Percentiles rank a stretch among this genome's conserved stretches.
These are phyloP conservation scores for Samia ricini DNA, from an alignment of 1,140 invertebrate genomes.

Conservation along the genomic window DNA sequence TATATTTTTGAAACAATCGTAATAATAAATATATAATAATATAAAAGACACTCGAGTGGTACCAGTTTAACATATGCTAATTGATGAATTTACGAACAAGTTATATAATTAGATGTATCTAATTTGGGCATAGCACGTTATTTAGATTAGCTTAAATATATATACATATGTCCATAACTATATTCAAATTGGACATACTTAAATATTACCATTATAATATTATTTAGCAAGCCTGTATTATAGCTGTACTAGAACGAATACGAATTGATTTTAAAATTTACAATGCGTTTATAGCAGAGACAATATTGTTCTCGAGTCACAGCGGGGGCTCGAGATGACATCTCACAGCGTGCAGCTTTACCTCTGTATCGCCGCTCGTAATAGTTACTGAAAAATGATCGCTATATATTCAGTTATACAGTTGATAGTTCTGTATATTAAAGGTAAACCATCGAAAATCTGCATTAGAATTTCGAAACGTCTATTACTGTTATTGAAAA, in stretches of 20 bases:
- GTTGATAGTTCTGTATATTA: background rate
- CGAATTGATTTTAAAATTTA: constrained; percentile 75
- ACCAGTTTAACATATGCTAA: constrained; percentile 18
- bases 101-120: constrained; percentile 19
- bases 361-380: constrained; percentile 39
- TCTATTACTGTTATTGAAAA: constrained; percentile 57
- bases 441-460: background rate
- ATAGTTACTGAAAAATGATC: background rate
- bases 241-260: constrained; percentile 53
- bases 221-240: constrained; percentile 29
- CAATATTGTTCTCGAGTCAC: constrained; percentile 73
- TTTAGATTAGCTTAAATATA: constrained; percentile 24
- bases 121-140: constrained; percentile 27
- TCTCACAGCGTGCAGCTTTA: constrained; percentile 72
- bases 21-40: background rate
- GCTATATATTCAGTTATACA: background rate
- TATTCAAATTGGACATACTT: background rate
- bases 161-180: constrained; percentile 8
- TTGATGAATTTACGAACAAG: constrained; percentile 17
- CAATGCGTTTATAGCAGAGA: constrained; percentile 68
- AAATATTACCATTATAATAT: constrained; percentile 24
- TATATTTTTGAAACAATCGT: background rate
- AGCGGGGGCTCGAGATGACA: constrained; percentile 72
- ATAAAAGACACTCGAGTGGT: constrained; percentile 13
- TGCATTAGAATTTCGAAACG: constrained; percentile 31